phyloP scores from a whole-genome alignment of 2,113 vertebrate species.

The Myotis lucifugus region DNA sequence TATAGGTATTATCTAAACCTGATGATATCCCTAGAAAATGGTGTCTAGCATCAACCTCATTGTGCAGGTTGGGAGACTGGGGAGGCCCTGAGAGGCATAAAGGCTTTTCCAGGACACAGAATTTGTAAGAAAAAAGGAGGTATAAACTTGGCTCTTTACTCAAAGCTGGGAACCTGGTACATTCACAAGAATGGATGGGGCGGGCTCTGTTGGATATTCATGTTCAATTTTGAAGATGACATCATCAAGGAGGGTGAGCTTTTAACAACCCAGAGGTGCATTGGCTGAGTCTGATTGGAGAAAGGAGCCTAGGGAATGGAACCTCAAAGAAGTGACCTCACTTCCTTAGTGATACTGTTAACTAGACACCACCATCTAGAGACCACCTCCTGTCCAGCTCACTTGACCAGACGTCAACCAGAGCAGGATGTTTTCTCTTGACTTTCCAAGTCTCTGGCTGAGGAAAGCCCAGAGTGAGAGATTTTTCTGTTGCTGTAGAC shows the following conservation, averaged over 20 bases:
- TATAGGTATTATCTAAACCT: neutral
- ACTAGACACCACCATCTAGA: neutral
- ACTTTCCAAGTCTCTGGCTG: neutral
- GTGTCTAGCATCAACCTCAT: neutral
- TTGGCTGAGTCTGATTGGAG: neutral
- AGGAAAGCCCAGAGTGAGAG: neutral
- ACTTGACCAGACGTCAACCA: neutral
- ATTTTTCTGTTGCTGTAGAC: neutral
- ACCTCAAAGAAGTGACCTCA: neutral
- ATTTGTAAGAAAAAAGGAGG: neutral
- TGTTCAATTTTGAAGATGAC: neutral
- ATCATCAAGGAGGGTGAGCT: neutral
- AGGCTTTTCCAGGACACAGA: neutral
- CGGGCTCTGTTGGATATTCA: neutral
- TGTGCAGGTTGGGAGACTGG: neutral
- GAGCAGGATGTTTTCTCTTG: neutral
- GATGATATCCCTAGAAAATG: neutral
- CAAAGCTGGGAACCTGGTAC: neutral
- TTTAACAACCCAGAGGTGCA: neutral
- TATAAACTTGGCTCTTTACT: neutral
- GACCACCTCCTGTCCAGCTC: neutral
- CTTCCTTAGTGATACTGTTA: neutral
- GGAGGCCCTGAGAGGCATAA: neutral
- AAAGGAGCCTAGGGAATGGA: neutral
- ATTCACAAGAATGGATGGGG: neutral